These are phyloP conservation scores for Lasioglossum baleicum DNA, from an alignment of 1,140 invertebrate genomes.

Conservation along the genomic window DNA sequence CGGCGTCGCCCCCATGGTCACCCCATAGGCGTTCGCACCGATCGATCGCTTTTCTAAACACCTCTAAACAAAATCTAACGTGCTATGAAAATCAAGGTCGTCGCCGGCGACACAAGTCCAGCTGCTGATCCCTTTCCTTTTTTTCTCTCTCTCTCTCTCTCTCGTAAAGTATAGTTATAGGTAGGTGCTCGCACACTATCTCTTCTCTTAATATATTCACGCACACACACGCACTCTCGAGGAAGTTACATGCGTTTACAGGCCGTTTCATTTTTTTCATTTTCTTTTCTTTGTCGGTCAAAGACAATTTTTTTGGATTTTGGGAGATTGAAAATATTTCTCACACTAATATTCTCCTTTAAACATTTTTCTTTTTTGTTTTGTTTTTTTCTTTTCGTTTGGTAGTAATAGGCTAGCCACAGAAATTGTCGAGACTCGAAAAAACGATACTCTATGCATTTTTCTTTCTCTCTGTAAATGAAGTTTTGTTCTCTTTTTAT, in stretches of 20 bases:
- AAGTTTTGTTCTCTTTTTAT: not conserved
- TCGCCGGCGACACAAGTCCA: constrained; percentile 37
- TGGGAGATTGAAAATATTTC: not conserved
- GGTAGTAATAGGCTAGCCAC: not conserved
- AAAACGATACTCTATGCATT: not conserved
- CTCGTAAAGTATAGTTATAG: constrained; percentile 32
- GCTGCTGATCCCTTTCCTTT: constrained; percentile 31
- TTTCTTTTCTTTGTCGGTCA: not conserved
- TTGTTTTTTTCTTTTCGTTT: not conserved
- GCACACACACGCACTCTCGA: constrained; percentile 34
- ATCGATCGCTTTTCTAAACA: not conserved
- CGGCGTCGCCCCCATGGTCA: too few species aligned
- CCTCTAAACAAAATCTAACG: not conserved
- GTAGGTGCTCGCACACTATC: constrained; percentile 46
- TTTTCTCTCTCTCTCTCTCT: not conserved
- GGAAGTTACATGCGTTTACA: constrained; percentile 31
- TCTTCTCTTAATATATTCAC: constrained; percentile 22
- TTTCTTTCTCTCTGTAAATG: not conserved
- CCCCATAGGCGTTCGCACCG: too few species aligned
- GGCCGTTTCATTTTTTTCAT: not conserved
- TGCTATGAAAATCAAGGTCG: constrained; percentile 2
- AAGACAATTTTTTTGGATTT: constrained; percentile 10
- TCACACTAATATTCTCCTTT: not conserved
- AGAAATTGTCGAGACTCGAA: not conserved
- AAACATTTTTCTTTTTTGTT: not conserved